Conservation (phyloP, 2,797 vertebrate genomes). For the Ctenochaetus hawaiiensis region DNA sequence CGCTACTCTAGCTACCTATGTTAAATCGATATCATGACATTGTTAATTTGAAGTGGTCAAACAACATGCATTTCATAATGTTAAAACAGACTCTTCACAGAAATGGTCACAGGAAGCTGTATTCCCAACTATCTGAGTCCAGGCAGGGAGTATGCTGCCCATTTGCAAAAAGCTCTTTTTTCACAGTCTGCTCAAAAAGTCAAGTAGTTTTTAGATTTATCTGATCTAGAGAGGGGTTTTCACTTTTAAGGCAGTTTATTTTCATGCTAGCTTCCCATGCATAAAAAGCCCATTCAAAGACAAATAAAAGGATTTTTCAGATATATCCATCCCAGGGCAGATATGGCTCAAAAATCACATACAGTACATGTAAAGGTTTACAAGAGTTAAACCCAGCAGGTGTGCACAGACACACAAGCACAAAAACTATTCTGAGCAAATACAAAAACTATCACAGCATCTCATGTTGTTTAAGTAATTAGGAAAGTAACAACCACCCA, state of each 20-base stretch:
- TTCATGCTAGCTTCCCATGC: background rate
- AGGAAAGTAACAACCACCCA: background rate
- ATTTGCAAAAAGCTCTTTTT: constrained; percentile 11
- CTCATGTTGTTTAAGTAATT: background rate
- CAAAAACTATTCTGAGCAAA: constrained; percentile 7
- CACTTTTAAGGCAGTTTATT: constrained; percentile 1
- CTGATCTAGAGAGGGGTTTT: background rate
- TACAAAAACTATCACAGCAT: background rate
- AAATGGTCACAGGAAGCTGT: too few relatives aligned
- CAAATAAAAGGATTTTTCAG: background rate
- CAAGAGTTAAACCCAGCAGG: background rate
- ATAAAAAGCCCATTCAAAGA: background rate
- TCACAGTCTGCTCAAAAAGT: background rate
- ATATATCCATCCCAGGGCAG: background rate
- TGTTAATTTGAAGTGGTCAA: too few relatives aligned
- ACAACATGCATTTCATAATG: background rate
- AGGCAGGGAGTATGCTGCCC: background rate
- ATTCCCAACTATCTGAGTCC: background rate
- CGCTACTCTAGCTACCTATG: background rate
- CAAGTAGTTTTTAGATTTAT: background rate
- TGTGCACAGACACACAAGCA: background rate
- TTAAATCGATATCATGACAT: too few relatives aligned
- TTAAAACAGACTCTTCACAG: too few relatives aligned
- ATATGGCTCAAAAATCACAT: constrained; percentile 12
- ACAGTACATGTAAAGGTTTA: background rate